Evolutionary conservation across 2,888 invertebrate genomes (phyloP), one percentile per base, ranked within the genome.

Genomic region (Andrena praecox): DNA sequence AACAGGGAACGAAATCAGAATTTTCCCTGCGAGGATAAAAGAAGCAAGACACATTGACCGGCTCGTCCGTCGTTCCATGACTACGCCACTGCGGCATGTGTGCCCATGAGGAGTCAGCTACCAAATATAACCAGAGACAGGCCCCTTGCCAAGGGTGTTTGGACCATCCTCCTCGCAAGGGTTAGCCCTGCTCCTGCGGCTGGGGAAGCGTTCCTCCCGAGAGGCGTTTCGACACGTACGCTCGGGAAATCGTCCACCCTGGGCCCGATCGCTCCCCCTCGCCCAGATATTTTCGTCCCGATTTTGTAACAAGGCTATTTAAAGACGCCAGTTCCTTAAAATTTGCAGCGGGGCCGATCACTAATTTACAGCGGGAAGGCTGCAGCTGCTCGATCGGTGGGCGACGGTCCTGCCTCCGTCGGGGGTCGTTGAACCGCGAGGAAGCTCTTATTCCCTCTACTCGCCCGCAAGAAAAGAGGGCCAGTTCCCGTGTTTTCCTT

Each of bases 101-200:
- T 87, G 89, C 88, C 85, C 80, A 85, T 86, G 90, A 89, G 86
- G 88, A 89, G 90, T 90, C 91, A 91, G 92, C 91, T 86, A 93
- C 93, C 92, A 93, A 93, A 93, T 93, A 93, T 93, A 93, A 92
- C 91, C 89, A 77, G 82, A 84, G 87, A 89, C 87, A 87, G 93
- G 92, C 92, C 93, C 93, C 93, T 93, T 92, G 92, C 92, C 91
- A 92, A 93, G 93, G 93, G 93, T 93, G 91, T 91, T 91, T 92
- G 91, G 92, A 90, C 89, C 88, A 87, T 91, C 87, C 82, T 89
- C 74, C 81, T 86, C 78, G 87, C 86, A 91, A 91, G 92, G 92
- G 91, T 91, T 91, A 89, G 69, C 75, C 66, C 68, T 88, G 82
- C 68, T 66, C 62, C 80, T 77, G 77, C 56, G 62, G 50, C 59